Base-by-base conservation (phyloP, 1,140 invertebrate species). In the Bombus picipes region DNA sequence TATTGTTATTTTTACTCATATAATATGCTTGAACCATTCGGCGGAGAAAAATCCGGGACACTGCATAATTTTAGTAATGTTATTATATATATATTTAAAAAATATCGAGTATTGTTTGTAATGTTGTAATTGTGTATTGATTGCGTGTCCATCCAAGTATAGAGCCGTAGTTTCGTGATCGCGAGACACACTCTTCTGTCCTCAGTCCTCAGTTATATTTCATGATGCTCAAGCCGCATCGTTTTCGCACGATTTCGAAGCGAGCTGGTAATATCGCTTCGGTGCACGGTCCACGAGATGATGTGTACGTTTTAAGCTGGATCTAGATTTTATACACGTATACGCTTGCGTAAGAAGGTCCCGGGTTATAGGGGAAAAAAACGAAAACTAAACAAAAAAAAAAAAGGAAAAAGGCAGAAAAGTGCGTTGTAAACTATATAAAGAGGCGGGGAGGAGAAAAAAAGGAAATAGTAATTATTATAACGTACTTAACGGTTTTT, bases 401-500 rank as follows among this genome's bases (percentile, higher is more conserved):
- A 32, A 18, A 66, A 9, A 8, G 12, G 28, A 0, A 28, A 59
- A 68, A 84, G 57, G 72, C 73, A 81, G 43, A 62, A 43, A 83
- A 73, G 70, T 71, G 76, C 89, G 66, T 90, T 90, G 74, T 90
- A 85, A 90, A 85, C 83, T 82, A 90, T 66, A 81, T 70, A 75
- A 22, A 68, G 10, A 59, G 70, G 68, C 22, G 34, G 76, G 65
- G 39, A 32, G 10, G n/a, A 41, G 15, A 72, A 87, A 71, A 76
- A 73, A 84, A 86, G 76, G 75, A 53, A 59, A 92, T 89, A 88
- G 72, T 88, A 92, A 91, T 80, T 84, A 87, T 88, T 80, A 85
- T 91, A 93, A 85, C 79, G 82, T 90, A 92, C 89, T 92, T 92
- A 92, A 86, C 88, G 82, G 75, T 84, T 90, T 91, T 90, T 53